Conservation (phyloP, 2,888 invertebrate genomes). For the Spodoptera littoralis region DNA sequence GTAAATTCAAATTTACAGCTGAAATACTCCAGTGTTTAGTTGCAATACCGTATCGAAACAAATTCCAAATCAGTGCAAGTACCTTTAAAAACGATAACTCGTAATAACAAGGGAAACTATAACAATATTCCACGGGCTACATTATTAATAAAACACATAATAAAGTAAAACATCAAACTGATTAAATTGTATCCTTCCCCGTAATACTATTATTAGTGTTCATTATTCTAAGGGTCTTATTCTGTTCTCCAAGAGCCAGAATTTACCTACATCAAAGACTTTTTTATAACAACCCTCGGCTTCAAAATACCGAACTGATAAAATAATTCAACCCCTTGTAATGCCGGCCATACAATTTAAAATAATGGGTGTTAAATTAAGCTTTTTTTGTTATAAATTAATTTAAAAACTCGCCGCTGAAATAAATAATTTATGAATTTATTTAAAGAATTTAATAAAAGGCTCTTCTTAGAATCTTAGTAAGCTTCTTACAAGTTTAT, state of each 20-base stretch:
- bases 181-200: conserved; percentile 9
- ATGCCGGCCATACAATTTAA: conserved; percentile 19
- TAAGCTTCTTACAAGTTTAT: too few species aligned
- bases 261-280: conserved; percentile 29
- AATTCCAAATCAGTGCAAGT: conserved; percentile 16
- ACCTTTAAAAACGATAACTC: background rate
- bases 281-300: conserved; percentile 23
- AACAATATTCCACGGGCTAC: background rate
- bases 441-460: conserved; percentile 1
- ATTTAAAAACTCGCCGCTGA: conserved; percentile 13
- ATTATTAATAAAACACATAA: conserved; percentile 8
- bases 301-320: conserved; percentile 25
- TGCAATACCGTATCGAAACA: conserved; percentile 19
- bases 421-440: conserved; percentile 9
- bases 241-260: conserved; percentile 22
- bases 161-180: conserved; percentile 2
- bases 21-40: conserved; percentile 54
- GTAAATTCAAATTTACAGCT: conserved; percentile 65
- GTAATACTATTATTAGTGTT: conserved; percentile 24
- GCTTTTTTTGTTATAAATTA: conserved; percentile 26
- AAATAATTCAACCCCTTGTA: conserved; percentile 30
- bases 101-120: too few species aligned
- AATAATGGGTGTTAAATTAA: conserved; percentile 12
- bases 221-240: conserved; percentile 16
- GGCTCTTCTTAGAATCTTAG: too few species aligned